Percentiles rank a stretch among this genome's conserved stretches.
Conservation (phyloP, 2,888 invertebrate genomes). For the Pemphredon lugubris region DNA sequence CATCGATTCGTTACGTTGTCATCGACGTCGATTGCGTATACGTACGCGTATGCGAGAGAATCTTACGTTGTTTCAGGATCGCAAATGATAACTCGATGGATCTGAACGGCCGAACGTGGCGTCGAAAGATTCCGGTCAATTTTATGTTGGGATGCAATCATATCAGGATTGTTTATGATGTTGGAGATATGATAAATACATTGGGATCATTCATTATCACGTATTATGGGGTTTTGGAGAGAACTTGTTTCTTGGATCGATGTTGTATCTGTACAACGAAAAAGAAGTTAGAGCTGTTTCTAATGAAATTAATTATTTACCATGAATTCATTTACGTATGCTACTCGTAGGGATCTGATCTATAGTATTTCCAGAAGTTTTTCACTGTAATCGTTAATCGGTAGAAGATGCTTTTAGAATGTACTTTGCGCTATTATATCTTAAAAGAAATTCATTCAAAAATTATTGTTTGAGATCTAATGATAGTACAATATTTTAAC, state of each 20-base stretch:
- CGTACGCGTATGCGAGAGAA: slow-evolving; percentile 20
- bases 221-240: background rate
- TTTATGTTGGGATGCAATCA: background rate
- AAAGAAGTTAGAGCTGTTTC: background rate
- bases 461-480: too few species aligned
- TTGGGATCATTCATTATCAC: background rate
- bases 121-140: slow-evolving; percentile 3
- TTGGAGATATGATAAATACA: slow-evolving; percentile 2
- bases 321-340: background rate
- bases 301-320: background rate
- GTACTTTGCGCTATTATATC: too few species aligned
- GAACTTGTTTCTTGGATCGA: background rate
- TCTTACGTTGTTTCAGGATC: slow-evolving; percentile 10
- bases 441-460: too few species aligned
- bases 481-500: too few species aligned
- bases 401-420: too few species aligned
- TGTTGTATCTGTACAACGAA: background rate
- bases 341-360: background rate
- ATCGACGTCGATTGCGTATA: background rate
- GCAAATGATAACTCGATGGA: background rate
- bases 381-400: too few species aligned
- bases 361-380: background rate
- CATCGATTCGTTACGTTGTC: slow-evolving; percentile 24
- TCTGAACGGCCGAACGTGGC: background rate
- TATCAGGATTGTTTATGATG: background rate